These are phyloP conservation scores for Chaetodon trifascialis DNA, from an alignment of 2,113 vertebrate species.

Conservation along the genomic window DNA sequence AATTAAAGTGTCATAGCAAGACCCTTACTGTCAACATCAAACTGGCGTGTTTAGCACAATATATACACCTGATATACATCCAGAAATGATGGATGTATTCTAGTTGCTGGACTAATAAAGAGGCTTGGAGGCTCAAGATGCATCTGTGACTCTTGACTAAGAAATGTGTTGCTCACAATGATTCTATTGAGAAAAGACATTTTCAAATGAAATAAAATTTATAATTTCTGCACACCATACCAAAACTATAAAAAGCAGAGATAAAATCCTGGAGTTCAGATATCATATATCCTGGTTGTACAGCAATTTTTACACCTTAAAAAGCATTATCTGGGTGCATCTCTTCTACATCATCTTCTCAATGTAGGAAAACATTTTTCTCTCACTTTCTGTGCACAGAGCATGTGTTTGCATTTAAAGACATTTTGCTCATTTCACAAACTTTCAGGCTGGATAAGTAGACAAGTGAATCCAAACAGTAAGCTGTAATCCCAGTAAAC, in stretches of 20 bases:
- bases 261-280: neutral
- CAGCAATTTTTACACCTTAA: neutral
- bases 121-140: neutral
- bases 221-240: neutral
- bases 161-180: neutral
- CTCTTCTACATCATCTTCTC: neutral
- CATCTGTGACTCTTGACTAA: neutral
- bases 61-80: constrained; percentile 1
- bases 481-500: constrained; percentile 51
- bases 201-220: neutral
- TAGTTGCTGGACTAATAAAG: constrained; percentile 2
- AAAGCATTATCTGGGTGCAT: neutral
- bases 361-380: neutral
- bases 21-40: neutral
- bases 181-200: constrained; percentile 6
- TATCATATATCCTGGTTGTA: neutral
- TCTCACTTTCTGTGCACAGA: neutral
- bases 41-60: neutral
- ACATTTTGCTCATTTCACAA: constrained; percentile 39
- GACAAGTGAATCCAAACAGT: constrained; percentile 51
- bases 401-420: constrained; percentile 57
- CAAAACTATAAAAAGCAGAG: neutral
- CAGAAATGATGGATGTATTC: neutral
- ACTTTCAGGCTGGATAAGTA: constrained; percentile 42
- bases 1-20: neutral